phyloP scores from a whole-genome alignment of 2,888 invertebrate genomes.

The Ferdinandea cuprea region DNA sequence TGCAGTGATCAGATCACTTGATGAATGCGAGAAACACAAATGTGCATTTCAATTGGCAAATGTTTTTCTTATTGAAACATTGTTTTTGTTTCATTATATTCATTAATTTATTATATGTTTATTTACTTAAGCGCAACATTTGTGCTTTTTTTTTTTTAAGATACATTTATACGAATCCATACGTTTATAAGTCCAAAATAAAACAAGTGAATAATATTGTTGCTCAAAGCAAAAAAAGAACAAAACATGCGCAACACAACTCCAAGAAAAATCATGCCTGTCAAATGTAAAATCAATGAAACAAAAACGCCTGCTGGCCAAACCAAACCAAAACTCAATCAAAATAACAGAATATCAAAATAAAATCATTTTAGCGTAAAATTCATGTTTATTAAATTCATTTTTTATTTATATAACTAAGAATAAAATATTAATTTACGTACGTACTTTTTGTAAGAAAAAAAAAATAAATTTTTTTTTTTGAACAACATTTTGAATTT shows the following conservation, averaged over 20 bases:
- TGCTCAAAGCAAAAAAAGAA: conserved; percentile 7
- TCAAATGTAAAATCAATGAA: conserved; percentile 32
- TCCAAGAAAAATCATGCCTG: conserved; percentile 55
- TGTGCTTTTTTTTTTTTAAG: too few relatives aligned
- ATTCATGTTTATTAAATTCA: conserved; percentile 72
- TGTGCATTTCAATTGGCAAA: too few relatives aligned
- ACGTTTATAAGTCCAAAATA: too few relatives aligned
- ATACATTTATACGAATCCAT: too few relatives aligned
- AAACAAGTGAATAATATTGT: too few relatives aligned
- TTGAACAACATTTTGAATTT: conserved; percentile 76
- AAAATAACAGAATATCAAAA: conserved; percentile 55
- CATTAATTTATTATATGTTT: too few relatives aligned
- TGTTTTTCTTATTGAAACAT: too few relatives aligned
- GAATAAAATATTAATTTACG: conserved; percentile 69
- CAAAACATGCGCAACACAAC: conserved; percentile 46
- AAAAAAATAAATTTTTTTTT: conserved; percentile 71
- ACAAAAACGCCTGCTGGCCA: conserved; percentile 40
- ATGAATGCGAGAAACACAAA: too few relatives aligned
- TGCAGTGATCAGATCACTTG: too few relatives aligned
- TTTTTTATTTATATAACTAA: conserved; percentile 61
- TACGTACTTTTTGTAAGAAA: conserved; percentile 64
- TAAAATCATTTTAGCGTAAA: conserved; percentile 53
- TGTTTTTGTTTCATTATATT: too few relatives aligned
- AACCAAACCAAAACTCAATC: conserved; percentile 46
- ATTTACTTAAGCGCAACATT: too few relatives aligned